Conservation (phyloP, 2,888 invertebrate genomes). For the Megaustenia siamemsis region DNA sequence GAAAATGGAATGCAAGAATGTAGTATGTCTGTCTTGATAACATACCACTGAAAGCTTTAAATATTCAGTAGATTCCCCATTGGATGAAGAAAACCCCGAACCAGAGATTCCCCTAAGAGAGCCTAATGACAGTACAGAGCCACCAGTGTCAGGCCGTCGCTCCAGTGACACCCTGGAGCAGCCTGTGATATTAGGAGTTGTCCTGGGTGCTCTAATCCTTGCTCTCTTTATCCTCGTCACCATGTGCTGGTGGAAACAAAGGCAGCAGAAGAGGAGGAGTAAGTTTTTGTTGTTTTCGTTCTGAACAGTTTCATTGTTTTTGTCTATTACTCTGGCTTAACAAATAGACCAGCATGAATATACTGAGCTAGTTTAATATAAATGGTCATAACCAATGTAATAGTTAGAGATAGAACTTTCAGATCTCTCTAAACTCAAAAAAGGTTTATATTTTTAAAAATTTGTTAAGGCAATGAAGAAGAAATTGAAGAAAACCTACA, state of each 20-base stretch:
- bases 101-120: constrained; percentile 12
- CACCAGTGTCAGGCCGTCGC: constrained; percentile 51
- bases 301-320: too few relatives aligned
- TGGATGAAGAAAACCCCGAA: constrained; percentile 26
- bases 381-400: too few relatives aligned
- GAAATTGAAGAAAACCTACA: too few relatives aligned
- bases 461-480: too few relatives aligned
- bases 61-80: background rate
- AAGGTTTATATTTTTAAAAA: too few relatives aligned
- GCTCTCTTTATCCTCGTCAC: constrained; percentile 76
- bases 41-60: background rate
- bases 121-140: constrained; percentile 24
- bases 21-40: too few relatives aligned
- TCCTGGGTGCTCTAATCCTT: constrained; percentile 77
- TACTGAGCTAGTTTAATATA: too few relatives aligned
- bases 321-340: too few relatives aligned
- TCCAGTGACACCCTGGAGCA: constrained; percentile 75
- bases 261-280: constrained; percentile 72
- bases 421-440: too few relatives aligned
- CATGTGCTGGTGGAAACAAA: constrained; percentile 79
- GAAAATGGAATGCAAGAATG: too few relatives aligned
- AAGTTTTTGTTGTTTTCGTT: constrained; percentile 15
- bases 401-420: too few relatives aligned
- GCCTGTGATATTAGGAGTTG: constrained; percentile 76
- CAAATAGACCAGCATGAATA: too few relatives aligned